Evolutionary conservation across 2,797 vertebrate species (phyloP), one percentile per base, ranked within the genome.

Genomic region (Sphaeramia orbicularis): DNA sequence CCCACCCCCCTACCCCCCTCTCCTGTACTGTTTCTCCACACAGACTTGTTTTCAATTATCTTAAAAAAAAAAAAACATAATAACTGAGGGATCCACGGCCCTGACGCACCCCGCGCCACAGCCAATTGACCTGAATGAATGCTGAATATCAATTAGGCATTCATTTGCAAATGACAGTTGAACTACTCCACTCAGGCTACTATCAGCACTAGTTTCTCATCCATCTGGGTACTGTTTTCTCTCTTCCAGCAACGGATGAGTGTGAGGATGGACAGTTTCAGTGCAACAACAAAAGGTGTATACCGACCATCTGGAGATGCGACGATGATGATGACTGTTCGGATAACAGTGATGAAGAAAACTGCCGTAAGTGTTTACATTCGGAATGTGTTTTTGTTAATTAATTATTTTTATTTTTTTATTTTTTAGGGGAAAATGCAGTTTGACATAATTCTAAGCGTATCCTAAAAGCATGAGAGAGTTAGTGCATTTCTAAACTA

Each of bases 241-340:
- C 36, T 16, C 12, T 21, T 72, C 10, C 78, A 92, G 91, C 88
- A 80, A 84, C 91, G 50, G 91, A 93, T 63, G 95, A 96, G 84
- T 99, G 97, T 48, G 96, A 97, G 77, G 93, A 96, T 86, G 90
- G 96, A 84, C 97, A 98, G 90, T 99, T 99, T 87, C 96, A 97
- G 88, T 99, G 97, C 91, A 93, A 89, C 86, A 99, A 99, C 83
- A 92, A 94, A 81, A 96, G 96, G 84, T 99, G 97, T 86, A 97
- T 99, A 80, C 96, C 96, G 18, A 95, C 93, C 42, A 88, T 98
- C 84, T 99, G 97, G 97, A 96, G 95, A 82, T 99, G 97, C 60
- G 97, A 99, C 76, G 97, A 98, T 74, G 97, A 99, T 60, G 96
- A 99, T 76, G 97, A 99, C 91, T 99, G 97, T 76, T 94, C 95